phyloP scores from a whole-genome alignment of 2,888 invertebrate species.

The Therioaphis trifolii region DNA sequence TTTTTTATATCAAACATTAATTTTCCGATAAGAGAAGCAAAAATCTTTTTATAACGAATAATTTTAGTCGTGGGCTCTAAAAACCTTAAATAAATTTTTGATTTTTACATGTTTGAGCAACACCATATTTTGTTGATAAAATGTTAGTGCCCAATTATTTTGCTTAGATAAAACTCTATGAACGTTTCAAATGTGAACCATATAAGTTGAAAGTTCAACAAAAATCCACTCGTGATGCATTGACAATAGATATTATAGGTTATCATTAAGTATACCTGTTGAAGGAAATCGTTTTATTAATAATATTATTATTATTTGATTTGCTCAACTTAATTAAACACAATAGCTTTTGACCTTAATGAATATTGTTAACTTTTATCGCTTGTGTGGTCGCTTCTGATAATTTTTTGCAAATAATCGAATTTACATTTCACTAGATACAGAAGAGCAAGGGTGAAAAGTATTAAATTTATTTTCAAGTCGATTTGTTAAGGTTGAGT shows the following conservation, averaged over 20 bases:
- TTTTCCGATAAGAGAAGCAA: too few species aligned
- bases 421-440: neutral
- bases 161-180: neutral
- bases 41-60: too few species aligned
- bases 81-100: too few species aligned
- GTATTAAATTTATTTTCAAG: too few species aligned
- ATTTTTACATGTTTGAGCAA: too few species aligned
- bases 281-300: neutral
- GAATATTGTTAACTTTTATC: neutral
- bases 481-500: too few species aligned
- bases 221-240: neutral
- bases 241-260: neutral
- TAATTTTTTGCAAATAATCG: neutral
- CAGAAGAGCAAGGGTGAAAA: neutral
- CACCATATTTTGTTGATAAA: too few species aligned
- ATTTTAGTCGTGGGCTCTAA: too few species aligned
- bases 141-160: too few species aligned
- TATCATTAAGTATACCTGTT: neutral
- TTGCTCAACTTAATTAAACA: neutral
- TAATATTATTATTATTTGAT: conserved; percentile 13
- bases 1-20: too few species aligned
- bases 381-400: neutral
- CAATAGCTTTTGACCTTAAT: conserved; percentile 3
- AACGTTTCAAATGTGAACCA: neutral
- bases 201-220: neutral